phyloP scores from a whole-genome alignment of 2,888 invertebrate species.

The Dryobota labecula region DNA sequence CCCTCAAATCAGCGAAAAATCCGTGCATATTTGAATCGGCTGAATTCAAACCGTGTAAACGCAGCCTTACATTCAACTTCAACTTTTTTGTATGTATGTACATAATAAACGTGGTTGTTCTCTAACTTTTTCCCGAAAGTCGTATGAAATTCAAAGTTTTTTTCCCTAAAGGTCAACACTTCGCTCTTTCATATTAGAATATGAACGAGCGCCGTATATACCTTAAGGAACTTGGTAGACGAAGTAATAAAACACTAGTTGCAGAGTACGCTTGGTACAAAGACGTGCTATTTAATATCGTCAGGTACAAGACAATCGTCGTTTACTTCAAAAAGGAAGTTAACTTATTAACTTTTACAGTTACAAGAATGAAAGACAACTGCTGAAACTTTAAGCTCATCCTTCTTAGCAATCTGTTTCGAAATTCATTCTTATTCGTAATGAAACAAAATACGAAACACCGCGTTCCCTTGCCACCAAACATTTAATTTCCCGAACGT shows the following conservation, averaged over 20 bases:
- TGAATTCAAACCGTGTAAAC: constrained; percentile 29
- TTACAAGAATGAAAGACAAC: not conserved
- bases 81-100: constrained; percentile 4
- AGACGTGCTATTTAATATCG: constrained; percentile 38
- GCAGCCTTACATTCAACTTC: constrained; percentile 12
- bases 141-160: constrained; percentile 16
- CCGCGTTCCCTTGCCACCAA: not conserved
- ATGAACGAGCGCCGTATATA: not conserved
- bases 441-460: not conserved
- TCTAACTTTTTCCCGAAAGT: constrained; percentile 16
- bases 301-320: constrained; percentile 2
- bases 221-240: constrained; percentile 3
- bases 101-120: constrained; percentile 13
- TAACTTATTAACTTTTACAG: not conserved
- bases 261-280: constrained; percentile 5
- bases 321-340: constrained; percentile 6
- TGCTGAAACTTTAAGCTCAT: not conserved
- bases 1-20: constrained; percentile 22
- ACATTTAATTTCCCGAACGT: constrained; percentile 8
- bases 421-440: not conserved
- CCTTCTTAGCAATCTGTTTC: not conserved
- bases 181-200: constrained; percentile 6
- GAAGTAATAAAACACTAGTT: constrained; percentile 38
- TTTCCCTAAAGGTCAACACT: not conserved
- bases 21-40: constrained; percentile 7